Evolutionary conservation across 2,113 vertebrate genomes (phyloP).

Genomic region (Amia ocellicauda): DNA sequence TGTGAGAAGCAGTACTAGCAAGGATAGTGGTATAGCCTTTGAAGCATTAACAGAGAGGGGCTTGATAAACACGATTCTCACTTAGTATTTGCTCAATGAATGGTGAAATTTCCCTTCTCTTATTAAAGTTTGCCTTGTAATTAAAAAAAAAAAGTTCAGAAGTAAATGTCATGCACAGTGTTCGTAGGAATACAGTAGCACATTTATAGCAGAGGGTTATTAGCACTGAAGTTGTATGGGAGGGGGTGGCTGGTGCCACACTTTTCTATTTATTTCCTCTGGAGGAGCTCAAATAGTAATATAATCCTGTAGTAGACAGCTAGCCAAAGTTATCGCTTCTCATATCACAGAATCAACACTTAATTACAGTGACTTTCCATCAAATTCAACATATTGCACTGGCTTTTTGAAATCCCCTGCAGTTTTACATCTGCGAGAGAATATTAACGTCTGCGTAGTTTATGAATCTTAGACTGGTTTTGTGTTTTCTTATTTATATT

Average conservation of each 20-base stretch:
- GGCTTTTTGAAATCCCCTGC: no score
- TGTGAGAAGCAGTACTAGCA: constrained; percentile 37
- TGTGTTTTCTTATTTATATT: no score
- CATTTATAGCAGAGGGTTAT: not conserved
- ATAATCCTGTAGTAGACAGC: not conserved
- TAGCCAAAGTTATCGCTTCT: no score
- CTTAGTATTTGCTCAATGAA: no score
- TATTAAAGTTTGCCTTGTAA: constrained; percentile 1
- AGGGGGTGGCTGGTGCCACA: not conserved
- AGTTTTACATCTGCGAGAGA: no score
- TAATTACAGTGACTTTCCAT: no score
- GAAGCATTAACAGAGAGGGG: not conserved
- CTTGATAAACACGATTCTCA: not conserved
- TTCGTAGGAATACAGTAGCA: not conserved
- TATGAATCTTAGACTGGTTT: no score
- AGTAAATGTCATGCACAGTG: not conserved
- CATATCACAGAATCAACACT: no score
- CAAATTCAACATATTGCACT: no score
- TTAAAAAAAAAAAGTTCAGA: no score
- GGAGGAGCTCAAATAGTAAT: not conserved
- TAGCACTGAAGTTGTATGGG: not conserved
- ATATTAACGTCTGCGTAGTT: no score
- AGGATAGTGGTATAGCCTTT: constrained; percentile 15
- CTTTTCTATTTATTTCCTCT: not conserved
- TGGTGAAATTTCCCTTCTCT: not conserved